Evolutionary conservation across 2,797 vertebrate genomes (phyloP), one percentile per base, ranked within the genome.

Genomic region (Choloepus didactylus): DNA sequence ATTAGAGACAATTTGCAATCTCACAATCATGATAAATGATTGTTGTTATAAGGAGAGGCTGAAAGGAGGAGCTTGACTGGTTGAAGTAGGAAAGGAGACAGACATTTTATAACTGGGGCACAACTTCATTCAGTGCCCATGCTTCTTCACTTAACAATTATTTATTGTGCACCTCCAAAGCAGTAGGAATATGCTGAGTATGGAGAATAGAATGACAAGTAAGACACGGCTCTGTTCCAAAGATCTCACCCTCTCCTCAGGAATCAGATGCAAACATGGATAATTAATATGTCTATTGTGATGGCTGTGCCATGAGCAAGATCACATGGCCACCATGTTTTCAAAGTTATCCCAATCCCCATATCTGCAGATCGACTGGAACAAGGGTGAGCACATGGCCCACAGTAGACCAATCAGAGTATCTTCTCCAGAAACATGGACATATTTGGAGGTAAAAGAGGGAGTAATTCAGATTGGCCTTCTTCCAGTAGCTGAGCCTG

Each of bases 1-100:
- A 93, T 80, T 82, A 92, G 95, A 92, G 90, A 93, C 85, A 94
- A 93, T 92, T 19, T 93, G 41, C 90, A 93, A 83, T 91, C 82
- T 90, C 82, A 94, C 84, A 96, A 90, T 92, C 81, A 86, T 72
- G 90, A 85, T 66, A 90, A 96, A 91, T 72, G 91, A 81, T 85
- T 10, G 18, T 12, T 85, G 25, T 92, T 90, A 96, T 90, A 96
- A 92, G 86, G 76, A 96, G 77, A 92, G 7, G 18, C 41, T 49
- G 41, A 85, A 87, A 93, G 62, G 19, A 93, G 51, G 70, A 59
- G 19, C 44, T 93, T 62, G n/a, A 29, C 2, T 69, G 87, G 60
- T 66, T 89, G 66, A 73, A 91, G 89, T 16, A 82, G 89, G 70
- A 96, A 95, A 89, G 82, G 49, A 84, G 29, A 66, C 76, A 94